These are phyloP conservation scores for Edolisoma coerulescens DNA, from an alignment of 2,113 vertebrate species.

Conservation along the genomic window DNA sequence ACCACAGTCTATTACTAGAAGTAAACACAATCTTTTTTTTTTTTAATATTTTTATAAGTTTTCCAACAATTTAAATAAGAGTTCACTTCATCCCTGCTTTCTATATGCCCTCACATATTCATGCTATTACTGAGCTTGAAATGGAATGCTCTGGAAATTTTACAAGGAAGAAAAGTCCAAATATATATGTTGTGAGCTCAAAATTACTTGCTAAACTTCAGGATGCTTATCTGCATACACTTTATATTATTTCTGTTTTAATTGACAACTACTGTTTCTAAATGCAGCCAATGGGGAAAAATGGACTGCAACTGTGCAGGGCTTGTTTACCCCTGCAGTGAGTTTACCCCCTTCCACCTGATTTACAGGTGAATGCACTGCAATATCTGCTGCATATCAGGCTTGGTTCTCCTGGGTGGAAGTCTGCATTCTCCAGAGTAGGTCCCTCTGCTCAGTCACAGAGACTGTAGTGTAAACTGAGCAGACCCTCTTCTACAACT, in stretches of 20 bases:
- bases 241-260: not conserved
- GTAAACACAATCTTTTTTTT: not conserved
- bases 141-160: not conserved
- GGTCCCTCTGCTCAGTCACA: not conserved
- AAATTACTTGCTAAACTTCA: not conserved
- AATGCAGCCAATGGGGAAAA: not conserved
- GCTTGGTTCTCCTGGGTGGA: not conserved
- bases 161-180: not conserved
- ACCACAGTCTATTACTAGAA: not conserved
- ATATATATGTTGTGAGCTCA: not conserved
- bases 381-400: not conserved
- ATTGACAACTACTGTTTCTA: not conserved
- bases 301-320: not conserved
- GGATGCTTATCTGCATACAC: not conserved
- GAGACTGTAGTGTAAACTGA: rapidly evolving
- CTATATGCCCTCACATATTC: not conserved
- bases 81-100: not conserved
- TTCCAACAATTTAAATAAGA: not conserved
- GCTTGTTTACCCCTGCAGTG: not conserved
- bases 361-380: not conserved
- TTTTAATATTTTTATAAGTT: not conserved
- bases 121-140: not conserved
- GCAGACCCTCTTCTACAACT: not conserved
- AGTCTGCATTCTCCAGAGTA: not conserved
- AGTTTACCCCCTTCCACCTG: not conserved